A percentile compares a stretch with the other conserved stretches of the same genome.
Evolutionary conservation across 1,140 invertebrate genomes (phyloP).

Genomic region (Propsilocerus akamusi): DNA sequence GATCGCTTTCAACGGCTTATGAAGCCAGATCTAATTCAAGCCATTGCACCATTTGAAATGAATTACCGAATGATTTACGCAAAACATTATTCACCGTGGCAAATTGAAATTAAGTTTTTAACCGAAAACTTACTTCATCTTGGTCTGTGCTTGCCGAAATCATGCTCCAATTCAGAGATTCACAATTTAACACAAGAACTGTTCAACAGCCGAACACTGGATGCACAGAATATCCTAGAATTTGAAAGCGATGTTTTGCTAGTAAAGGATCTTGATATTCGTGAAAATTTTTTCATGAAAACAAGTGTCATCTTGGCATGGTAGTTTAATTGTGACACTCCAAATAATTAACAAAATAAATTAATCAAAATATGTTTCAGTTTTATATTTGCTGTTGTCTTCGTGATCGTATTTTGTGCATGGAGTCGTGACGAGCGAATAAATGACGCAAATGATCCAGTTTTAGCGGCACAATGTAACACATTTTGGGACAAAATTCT

Average conservation of each 20-base stretch:
- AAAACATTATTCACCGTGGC: constrained; percentile 20
- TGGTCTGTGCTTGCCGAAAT: constrained; percentile 19
- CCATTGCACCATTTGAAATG: constrained; percentile 17
- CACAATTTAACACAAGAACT: constrained; percentile 15
- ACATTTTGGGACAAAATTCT: constrained; percentile 15
- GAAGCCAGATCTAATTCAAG: constrained; percentile 17
- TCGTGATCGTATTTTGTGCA: constrained; percentile 10
- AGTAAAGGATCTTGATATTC: constrained; percentile 18
- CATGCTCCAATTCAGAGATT: constrained; percentile 16
- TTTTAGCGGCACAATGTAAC: neutral
- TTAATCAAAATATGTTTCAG: too few species aligned
- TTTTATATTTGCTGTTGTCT: constrained; percentile 9
- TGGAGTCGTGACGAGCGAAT: constrained; percentile 7
- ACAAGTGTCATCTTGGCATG: constrained; percentile 15
- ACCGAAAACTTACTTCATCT: constrained; percentile 20
- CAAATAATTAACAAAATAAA: too few species aligned
- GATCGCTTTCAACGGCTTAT: constrained; percentile 17
- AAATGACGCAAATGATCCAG: neutral
- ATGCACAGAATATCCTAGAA: constrained; percentile 17
- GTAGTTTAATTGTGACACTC: neutral
- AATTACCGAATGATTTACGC: constrained; percentile 20
- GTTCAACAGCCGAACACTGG: constrained; percentile 11
- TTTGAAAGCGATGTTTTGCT: constrained; percentile 18
- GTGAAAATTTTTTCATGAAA: constrained; percentile 14
- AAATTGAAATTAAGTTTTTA: constrained; percentile 22